These are phyloP conservation scores for Athripsodes cinereus DNA, from an alignment of 2,888 invertebrate species.

Conservation along the genomic window DNA sequence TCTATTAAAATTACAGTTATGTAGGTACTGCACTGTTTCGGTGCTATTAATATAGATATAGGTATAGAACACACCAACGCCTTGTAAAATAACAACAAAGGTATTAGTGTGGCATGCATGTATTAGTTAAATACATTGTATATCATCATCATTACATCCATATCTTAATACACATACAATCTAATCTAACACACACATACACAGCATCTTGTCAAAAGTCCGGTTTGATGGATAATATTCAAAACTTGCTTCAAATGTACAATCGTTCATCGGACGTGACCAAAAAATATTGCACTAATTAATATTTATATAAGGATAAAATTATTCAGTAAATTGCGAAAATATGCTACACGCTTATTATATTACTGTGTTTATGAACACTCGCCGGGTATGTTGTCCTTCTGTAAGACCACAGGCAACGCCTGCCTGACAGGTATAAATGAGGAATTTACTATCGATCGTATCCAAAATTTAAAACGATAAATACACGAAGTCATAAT, in stretches of 20 bases:
- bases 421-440: constrained; percentile 21
- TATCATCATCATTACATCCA: neutral
- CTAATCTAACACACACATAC: neutral
- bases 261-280: too few species aligned
- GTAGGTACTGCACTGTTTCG: too few species aligned
- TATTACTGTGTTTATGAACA: neutral
- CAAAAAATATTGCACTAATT: too few species aligned
- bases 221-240: neutral
- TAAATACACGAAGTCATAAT: neutral
- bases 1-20: too few species aligned
- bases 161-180: neutral
- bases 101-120: neutral
- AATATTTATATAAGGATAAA: neutral
- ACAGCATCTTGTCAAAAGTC: neutral
- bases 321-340: neutral
- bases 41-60: too few species aligned
- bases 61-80: neutral
- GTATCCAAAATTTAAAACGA: neutral
- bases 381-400: constrained; percentile 21
- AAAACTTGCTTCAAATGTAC: too few species aligned
- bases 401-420: constrained; percentile 19
- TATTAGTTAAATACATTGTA: neutral
- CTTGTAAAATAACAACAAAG: neutral
- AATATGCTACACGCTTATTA: too few species aligned
- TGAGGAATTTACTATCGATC: neutral